These are phyloP conservation scores for Melanotaenia boesemani DNA, from an alignment of 2,797 vertebrate species.

Conservation along the genomic window DNA sequence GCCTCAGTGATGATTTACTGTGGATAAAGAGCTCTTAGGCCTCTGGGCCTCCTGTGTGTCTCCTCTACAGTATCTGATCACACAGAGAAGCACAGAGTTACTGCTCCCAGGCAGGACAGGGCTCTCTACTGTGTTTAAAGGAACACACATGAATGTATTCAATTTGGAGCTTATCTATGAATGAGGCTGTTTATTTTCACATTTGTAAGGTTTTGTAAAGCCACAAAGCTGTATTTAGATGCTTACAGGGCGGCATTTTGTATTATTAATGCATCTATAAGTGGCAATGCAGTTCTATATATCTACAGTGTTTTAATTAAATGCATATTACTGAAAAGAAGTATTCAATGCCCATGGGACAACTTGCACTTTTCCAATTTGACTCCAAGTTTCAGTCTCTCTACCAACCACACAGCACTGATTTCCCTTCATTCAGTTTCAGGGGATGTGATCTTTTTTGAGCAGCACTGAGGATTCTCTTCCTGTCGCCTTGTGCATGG, in stretches of 20 bases:
- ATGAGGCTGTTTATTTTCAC: conserved; percentile 20
- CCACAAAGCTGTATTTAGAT: not conserved
- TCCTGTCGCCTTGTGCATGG: conserved; percentile 69
- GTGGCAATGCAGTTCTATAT: too few species aligned
- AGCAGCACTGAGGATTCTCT: conserved; percentile 39
- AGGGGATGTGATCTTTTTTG: conserved; percentile 47
- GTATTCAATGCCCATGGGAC: too few species aligned
- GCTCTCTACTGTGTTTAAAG: not conserved
- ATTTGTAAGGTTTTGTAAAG: conserved; percentile 1
- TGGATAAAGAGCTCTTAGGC: conserved; percentile 35
- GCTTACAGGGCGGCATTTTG: not conserved
- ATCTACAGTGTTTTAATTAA: not conserved
- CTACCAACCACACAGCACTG: conserved; percentile 25
- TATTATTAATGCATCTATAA: not conserved
- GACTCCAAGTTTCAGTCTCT: not conserved
- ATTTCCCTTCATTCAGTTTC: conserved; percentile 26
- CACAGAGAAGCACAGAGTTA: conserved; percentile 27
- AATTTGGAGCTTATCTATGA: conserved; percentile 9
- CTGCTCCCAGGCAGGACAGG: conserved; percentile 6
- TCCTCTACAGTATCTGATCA: conserved; percentile 42
- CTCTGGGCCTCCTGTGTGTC: conserved; percentile 24
- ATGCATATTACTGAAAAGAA: not conserved
- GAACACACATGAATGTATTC: conserved; percentile 11
- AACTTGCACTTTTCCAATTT: not conserved
- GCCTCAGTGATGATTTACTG: conserved; percentile 44